Evolutionary conservation across 2,113 vertebrate species (phyloP), one percentile per base, ranked within the genome.

Genomic region (Actenoides lindsayi): DNA sequence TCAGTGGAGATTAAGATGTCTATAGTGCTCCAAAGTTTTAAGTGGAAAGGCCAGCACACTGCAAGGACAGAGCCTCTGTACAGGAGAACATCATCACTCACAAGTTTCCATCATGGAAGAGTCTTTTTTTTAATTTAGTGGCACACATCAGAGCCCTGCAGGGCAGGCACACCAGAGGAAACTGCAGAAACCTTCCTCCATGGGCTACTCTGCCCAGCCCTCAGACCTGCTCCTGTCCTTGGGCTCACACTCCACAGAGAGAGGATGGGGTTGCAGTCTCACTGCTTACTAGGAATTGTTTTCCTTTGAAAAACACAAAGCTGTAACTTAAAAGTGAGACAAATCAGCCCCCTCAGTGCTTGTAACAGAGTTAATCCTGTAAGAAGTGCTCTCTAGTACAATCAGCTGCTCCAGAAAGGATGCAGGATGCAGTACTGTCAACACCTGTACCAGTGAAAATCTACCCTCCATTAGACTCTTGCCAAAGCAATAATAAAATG

Each of bases 361-460:
- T 19, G 11, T 9, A 83, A 83, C 18, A 53, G 14, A 54, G 21
- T 62, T 63, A 74, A 77, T 71, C 46, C 68, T 35, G 14, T 21
- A 46, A 89, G 42, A 81, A 87, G 21, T 19, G 20, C 9, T 68
- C 57, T 67, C 46, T 13, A 64, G 44, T 30, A 42, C 64, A 51
- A 90, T 28, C 71, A 65, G 62, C 37, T 82, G 57, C 63, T 75
- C 65, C 73, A 94, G 86, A 89, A 93, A 92, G 69, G 57, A 77
- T 37, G 30, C 46, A 92, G 79, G 68, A 73, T 71, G 64, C 16
- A 13, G 53, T 44, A 64, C 41, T 87, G 53, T 91, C 60, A 87
- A 84, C 90, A 82, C 60, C 11, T 27, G 5, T 6, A 59, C 27
- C 18, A 81, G 8, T 31, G 76, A 93, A 94, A 94, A 89, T 46